Evolutionary conservation across 2,113 vertebrate genomes (phyloP).

Genomic region (Ptilorrhoa leucosticta): DNA sequence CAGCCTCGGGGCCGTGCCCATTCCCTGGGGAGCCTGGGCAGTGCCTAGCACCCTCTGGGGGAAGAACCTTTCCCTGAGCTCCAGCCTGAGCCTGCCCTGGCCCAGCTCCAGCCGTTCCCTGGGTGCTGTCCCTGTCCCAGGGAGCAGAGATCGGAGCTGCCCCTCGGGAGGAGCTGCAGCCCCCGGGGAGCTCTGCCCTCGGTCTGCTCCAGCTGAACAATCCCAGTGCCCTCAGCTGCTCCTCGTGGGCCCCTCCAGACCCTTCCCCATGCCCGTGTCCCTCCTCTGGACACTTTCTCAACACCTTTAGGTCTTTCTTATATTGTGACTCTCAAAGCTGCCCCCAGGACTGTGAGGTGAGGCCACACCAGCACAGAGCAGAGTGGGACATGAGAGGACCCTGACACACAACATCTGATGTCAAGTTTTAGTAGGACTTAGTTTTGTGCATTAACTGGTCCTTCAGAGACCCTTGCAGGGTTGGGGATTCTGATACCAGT

Average conservation of each 20-base stretch:
- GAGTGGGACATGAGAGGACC: background rate
- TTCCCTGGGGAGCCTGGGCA: background rate
- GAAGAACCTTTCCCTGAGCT: background rate
- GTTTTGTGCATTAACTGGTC: background rate
- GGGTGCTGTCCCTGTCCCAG: background rate
- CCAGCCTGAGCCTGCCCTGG: background rate
- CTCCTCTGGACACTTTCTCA: background rate
- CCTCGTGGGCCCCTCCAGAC: background rate
- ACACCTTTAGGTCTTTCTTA: background rate
- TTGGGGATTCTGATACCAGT: background rate
- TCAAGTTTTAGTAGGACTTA: background rate
- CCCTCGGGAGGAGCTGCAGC: background rate
- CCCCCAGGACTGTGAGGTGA: background rate
- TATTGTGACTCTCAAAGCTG: background rate
- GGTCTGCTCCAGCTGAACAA: background rate
- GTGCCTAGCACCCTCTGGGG: background rate
- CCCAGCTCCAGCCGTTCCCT: background rate
- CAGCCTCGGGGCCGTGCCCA: background rate
- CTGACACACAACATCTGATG: background rate
- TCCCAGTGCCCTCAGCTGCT: background rate
- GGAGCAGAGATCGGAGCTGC: background rate
- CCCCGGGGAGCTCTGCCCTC: background rate
- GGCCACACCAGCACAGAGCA: background rate
- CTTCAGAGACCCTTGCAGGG: background rate
- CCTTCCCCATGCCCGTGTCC: background rate